Percentiles rank a stretch among this genome's conserved stretches.
Conservation (phyloP, 2,888 invertebrate genomes). For the Drosophila silvestris region DNA sequence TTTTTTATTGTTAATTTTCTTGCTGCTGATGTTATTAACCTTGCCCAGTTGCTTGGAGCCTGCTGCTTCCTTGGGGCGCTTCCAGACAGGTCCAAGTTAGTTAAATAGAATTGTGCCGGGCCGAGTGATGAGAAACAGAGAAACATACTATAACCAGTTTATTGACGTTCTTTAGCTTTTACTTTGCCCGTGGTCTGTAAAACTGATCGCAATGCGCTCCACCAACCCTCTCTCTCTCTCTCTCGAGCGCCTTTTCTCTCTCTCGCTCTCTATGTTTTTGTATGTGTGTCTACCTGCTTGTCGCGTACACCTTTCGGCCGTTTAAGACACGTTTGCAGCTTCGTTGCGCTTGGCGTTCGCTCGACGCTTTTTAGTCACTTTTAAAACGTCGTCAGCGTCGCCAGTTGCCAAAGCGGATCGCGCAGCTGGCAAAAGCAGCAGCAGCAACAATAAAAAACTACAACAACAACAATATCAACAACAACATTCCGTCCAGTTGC, state of each 20-base stretch:
- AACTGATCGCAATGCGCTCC: constrained; percentile 26
- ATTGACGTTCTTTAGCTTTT: constrained; percentile 60
- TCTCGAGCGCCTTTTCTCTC: background rate
- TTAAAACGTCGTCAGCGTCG: constrained; percentile 65
- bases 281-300: constrained; percentile 28
- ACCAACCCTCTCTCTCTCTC: constrained; percentile 16
- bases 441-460: background rate
- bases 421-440: constrained; percentile 36
- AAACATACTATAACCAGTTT: constrained; percentile 60
- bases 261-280: background rate
- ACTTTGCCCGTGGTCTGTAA: constrained; percentile 35
- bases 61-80: constrained; percentile 43
- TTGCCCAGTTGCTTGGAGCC: constrained; percentile 43
- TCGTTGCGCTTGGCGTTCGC: constrained; percentile 58
- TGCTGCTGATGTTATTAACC: constrained; percentile 61
- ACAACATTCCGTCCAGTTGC: constrained; percentile 48
- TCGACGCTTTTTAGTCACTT: constrained; percentile 69
- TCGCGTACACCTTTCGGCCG: constrained; percentile 43
- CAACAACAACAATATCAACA: constrained; percentile 17
- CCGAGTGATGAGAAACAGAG: constrained; percentile 23
- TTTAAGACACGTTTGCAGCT: constrained; percentile 77
- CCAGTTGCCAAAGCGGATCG: constrained; percentile 60
- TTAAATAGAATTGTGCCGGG: constrained; percentile 64
- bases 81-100: constrained; percentile 53
- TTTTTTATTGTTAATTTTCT: constrained; percentile 11